phyloP scores from a whole-genome alignment of 2,888 invertebrate species.

The Dynastes tityus region DNA sequence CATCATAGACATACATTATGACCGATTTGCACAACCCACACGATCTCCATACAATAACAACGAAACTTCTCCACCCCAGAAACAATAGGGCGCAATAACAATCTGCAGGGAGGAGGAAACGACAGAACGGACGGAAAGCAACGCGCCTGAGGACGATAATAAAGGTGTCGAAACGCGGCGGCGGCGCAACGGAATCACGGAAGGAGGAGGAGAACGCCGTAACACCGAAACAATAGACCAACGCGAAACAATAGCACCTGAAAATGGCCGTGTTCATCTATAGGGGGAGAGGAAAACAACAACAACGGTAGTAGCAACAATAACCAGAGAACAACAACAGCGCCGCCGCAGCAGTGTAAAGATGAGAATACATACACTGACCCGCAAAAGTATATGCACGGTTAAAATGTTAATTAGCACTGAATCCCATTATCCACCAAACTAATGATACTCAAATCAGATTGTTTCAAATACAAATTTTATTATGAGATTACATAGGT shows the following conservation, averaged over 20 bases:
- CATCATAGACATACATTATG: not conserved
- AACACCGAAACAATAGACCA: conserved; percentile 38
- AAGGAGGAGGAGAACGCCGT: not conserved
- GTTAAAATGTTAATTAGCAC: too few species aligned
- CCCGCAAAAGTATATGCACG: too few species aligned
- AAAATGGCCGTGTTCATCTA: conserved; percentile 40
- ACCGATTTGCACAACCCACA: not conserved
- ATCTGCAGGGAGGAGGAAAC: not conserved
- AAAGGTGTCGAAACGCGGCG: conserved; percentile 23
- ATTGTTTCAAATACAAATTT: too few species aligned
- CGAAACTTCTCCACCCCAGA: too few species aligned
- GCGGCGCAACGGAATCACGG: not conserved
- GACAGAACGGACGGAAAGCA: not conserved
- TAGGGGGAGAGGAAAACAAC: conserved; percentile 24
- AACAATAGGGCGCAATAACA: not conserved
- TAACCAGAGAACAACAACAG: conserved; percentile 28
- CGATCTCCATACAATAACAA: not conserved
- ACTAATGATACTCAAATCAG: too few species aligned
- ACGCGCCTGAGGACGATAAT: conserved; percentile 3
- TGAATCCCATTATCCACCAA: too few species aligned
- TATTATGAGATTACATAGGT: too few species aligned
- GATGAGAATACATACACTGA: conserved; percentile 1
- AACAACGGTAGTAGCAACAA: not conserved
- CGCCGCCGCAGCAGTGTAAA: conserved; percentile 8
- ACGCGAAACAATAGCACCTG: conserved; percentile 40